A percentile compares a stretch with the other conserved stretches of the same genome.
phyloP scores from a whole-genome alignment of 2,113 vertebrate genomes.

The Boleophthalmus pectinirostris region DNA sequence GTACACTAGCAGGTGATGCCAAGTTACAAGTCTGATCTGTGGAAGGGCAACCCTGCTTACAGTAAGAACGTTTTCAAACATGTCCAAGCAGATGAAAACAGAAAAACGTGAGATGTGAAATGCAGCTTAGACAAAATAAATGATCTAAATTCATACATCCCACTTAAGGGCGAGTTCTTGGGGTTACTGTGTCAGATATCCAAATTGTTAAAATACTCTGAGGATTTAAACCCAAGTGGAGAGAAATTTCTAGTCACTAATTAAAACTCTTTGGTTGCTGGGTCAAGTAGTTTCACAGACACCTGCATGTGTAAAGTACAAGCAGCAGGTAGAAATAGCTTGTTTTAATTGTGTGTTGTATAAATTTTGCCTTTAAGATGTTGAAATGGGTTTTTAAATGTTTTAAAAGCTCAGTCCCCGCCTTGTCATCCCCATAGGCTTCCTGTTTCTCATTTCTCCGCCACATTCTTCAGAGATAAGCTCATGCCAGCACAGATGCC shows the following conservation, averaged over 20 bases:
- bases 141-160: too few species aligned
- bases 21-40: too few species aligned
- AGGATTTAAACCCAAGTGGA: not conserved
- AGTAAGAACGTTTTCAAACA: too few species aligned
- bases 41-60: too few species aligned
- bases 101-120: too few species aligned
- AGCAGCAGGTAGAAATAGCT: not conserved
- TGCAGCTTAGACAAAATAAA: too few species aligned
- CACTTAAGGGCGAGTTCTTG: too few species aligned
- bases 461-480: slow-evolving; percentile 75
- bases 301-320: not conserved
- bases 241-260: not conserved
- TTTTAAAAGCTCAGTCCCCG: slow-evolving; percentile 36
- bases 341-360: slow-evolving; percentile 6
- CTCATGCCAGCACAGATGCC: slow-evolving; percentile 51
- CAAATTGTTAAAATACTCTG: not conserved
- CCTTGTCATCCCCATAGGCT: slow-evolving; percentile 52
- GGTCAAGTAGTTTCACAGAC: not conserved
- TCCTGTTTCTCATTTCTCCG: slow-evolving; percentile 76
- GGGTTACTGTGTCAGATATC: too few species aligned
- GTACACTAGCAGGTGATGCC: too few species aligned
- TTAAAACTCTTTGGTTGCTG: not conserved
- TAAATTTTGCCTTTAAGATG: slow-evolving; percentile 7
- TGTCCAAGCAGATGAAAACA: too few species aligned
- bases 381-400: slow-evolving; percentile 25